A percentile compares a stretch with the other conserved stretches of the same genome.
Conservation (phyloP, 2,888 invertebrate species). For the Archaeoteleia sp. region DNA sequence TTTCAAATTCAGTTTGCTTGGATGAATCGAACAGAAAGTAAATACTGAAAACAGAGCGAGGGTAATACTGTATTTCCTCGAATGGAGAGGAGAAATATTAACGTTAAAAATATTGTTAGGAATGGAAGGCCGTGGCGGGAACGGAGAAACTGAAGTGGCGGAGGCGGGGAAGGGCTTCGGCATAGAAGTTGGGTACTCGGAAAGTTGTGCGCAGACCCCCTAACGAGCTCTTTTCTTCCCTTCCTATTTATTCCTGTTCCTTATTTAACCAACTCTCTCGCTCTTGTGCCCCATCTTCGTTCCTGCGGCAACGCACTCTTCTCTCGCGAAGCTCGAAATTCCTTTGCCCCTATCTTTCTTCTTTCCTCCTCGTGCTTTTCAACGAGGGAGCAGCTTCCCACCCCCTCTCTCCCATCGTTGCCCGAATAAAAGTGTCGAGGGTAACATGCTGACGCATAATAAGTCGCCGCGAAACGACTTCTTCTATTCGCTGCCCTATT, state of each 20-base stretch:
- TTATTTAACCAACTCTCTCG: slow-evolving; percentile 71
- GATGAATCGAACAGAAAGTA: slow-evolving; percentile 17
- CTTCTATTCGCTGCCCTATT: slow-evolving; percentile 40
- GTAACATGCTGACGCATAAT: slow-evolving; percentile 65
- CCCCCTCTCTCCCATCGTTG: slow-evolving; percentile 51
- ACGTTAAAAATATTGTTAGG: slow-evolving; percentile 53
- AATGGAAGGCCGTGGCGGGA: slow-evolving; percentile 40
- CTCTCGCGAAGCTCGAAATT: slow-evolving; percentile 39
- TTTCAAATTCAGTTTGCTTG: too few species aligned
- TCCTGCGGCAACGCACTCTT: slow-evolving; percentile 47
- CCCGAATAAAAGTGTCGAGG: slow-evolving; percentile 64
- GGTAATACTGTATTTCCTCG: slow-evolving; percentile 32
- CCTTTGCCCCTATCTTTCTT: slow-evolving; percentile 53
- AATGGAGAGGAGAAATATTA: slow-evolving; percentile 56
- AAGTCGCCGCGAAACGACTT: slow-evolving; percentile 55
- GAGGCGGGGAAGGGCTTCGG: slow-evolving; percentile 55
- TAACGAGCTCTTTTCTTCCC: slow-evolving; percentile 70
- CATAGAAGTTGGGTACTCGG: slow-evolving; percentile 67
- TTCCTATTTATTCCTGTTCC: slow-evolving; percentile 73
- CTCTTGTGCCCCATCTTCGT: slow-evolving; percentile 54
- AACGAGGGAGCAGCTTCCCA: slow-evolving; percentile 36
- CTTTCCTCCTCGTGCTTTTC: slow-evolving; percentile 26
- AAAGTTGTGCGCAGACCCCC: slow-evolving; percentile 66
- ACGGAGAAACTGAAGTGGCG: slow-evolving; percentile 54
- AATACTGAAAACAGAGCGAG: slow-evolving; percentile 13